These are phyloP conservation scores for Pogonognathellus flavescens DNA, from an alignment of 1,140 invertebrate species.

Conservation along the genomic window DNA sequence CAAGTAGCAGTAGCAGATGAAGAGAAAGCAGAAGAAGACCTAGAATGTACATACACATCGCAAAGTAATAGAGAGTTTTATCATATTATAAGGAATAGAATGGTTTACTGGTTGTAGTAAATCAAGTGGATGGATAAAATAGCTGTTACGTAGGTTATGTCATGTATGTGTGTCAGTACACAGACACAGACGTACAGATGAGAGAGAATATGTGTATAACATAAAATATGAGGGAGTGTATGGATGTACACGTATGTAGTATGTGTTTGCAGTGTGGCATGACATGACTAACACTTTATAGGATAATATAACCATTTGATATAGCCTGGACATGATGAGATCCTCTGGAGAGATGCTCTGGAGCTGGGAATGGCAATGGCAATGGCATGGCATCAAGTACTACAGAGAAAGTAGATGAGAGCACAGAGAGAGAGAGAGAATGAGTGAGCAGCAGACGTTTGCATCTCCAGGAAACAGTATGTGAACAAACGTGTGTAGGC, in stretches of 20 bases:
- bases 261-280: conserved; percentile 16
- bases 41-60: too few relatives aligned
- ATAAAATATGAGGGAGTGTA: not conserved
- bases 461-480: conserved; percentile 13
- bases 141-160: conserved; percentile 3
- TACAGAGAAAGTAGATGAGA: conserved; percentile 5
- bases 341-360: conserved; percentile 39
- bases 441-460: conserved; percentile 27
- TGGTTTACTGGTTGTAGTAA: conserved; percentile 1
- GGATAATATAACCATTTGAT: not conserved
- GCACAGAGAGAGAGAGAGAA: not conserved
- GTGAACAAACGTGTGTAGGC: not conserved
- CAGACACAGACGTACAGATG: not conserved
- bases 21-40: too few relatives aligned
- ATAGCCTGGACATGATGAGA: conserved; percentile 38
- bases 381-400: conserved; percentile 20
- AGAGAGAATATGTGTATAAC: not conserved
- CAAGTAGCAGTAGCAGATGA: too few relatives aligned
- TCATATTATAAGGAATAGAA: too few relatives aligned
- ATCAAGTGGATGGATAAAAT: conserved; percentile 43
- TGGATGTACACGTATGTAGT: not conserved
- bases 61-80: too few relatives aligned
- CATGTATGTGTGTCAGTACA: not conserved
- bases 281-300: not conserved
- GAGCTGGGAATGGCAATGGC: not conserved